phyloP scores from a whole-genome alignment of 2,113 vertebrate genomes.

The Sphyrna mokarran region DNA sequence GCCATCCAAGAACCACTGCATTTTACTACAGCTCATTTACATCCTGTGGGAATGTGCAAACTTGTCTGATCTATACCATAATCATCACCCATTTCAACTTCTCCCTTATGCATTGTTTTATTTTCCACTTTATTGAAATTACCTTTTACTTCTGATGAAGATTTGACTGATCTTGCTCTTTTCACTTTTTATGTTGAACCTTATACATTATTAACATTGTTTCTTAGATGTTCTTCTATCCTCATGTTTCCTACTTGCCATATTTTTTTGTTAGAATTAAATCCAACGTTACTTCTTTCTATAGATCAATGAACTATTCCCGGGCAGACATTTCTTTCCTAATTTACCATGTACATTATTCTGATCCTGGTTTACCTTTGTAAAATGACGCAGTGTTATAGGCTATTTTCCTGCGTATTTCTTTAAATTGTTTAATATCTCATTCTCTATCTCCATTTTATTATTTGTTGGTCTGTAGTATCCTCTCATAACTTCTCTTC shows the following conservation, averaged over 20 bases:
- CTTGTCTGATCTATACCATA: neutral
- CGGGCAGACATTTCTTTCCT: neutral
- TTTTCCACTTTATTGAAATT: neutral
- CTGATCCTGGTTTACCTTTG: neutral
- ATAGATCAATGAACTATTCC: neutral
- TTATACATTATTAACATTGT: neutral
- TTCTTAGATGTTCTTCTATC: neutral
- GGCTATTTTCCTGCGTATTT: neutral
- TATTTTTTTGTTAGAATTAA: neutral
- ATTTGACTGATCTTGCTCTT: neutral
- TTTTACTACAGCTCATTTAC: neutral
- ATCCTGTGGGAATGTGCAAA: neutral
- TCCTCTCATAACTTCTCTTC: neutral
- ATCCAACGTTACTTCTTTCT: neutral
- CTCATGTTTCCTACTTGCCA: neutral
- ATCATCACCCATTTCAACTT: neutral
- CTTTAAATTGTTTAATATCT: neutral
- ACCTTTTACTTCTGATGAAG: neutral
- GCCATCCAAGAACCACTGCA: neutral
- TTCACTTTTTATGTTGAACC: neutral
- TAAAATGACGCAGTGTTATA: neutral
- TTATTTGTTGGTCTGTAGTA: neutral
- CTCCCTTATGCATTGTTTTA: neutral
- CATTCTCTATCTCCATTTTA: neutral
- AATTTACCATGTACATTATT: neutral